Evolutionary conservation across 2,888 invertebrate species (phyloP), one percentile per base, ranked within the genome.

Genomic region (Erynnis tages): DNA sequence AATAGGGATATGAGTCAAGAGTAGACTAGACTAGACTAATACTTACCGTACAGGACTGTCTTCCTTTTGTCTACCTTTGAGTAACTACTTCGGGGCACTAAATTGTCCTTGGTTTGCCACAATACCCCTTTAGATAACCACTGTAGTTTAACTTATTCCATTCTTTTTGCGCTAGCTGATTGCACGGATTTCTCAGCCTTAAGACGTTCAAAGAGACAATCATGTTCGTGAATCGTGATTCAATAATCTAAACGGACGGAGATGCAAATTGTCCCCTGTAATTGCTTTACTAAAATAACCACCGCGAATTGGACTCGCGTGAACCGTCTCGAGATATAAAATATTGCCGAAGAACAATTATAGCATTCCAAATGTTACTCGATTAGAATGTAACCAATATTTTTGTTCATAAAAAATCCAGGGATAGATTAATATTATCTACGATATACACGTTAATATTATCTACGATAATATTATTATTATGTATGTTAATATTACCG

Each of bases 231-330:
- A 23, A 41, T 49, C 50, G 43, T 43, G 43, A 43, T 43, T 50
- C 50, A 41, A 43, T 41, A 34, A 35, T 41, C 41, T 34, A 44
- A 50, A 44, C 50, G 50, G 43, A 35, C 43, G 21, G 34, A 44
- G 37, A 52, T 27, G 21, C 50, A 52, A 44, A 44, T 52, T 37
- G 50, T 44, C 50, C 43, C 34, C 50, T 43, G 32, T 44, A 44
- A 52, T 52, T 44, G 50, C 35, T 29, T 43, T 11, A 43, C 27
- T 27, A 34, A 41, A 49, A 49, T 49, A 49, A 34, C 34, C 32
- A 25, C 27, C 37, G 4, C 27, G 32, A 46, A 35, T 46, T 46
- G 16, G 35, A 38, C 6, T 19, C 25, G 7, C 23, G 23, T 32
- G 40, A 41, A 23, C 32, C 7, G 34, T 35, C 41, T 34, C 10